Percentiles rank a stretch among this genome's conserved stretches.
Conservation (phyloP, 2,797 vertebrate species). For the Macrochelys suwanniensis region DNA sequence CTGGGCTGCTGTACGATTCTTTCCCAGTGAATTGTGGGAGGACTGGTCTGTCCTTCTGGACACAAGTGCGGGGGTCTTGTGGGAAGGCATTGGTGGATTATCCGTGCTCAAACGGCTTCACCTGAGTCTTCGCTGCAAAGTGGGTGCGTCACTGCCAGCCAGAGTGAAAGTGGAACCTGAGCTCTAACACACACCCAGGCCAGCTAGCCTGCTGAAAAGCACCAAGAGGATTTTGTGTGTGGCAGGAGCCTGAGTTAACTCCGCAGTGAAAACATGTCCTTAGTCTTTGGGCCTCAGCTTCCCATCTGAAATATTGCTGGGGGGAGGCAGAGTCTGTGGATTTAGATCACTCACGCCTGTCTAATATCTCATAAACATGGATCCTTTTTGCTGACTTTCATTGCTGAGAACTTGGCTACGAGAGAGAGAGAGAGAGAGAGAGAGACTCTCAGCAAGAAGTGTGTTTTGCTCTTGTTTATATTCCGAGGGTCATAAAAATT, state of each 20-base stretch:
- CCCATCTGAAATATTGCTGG: background rate
- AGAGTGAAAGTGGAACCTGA: background rate
- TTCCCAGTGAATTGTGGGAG: background rate
- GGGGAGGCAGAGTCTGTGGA: background rate
- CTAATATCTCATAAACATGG: background rate
- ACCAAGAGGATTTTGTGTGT: background rate
- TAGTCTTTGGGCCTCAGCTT: background rate
- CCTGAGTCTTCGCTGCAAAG: background rate
- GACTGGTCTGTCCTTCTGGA: background rate
- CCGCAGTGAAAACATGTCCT: background rate
- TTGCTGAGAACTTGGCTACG: background rate
- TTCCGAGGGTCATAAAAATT: slow-evolving; percentile 60
- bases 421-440: accelerated
- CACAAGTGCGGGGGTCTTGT: background rate
- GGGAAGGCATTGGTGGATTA: background rate
- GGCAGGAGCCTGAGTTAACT: background rate
- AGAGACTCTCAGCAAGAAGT: background rate
- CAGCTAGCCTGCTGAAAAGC: background rate
- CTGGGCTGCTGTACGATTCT: background rate
- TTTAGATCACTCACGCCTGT: background rate
- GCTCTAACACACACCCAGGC: background rate
- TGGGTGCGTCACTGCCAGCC: background rate
- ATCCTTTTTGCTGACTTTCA: accelerated
- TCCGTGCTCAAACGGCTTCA: background rate
- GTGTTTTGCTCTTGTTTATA: slow-evolving; percentile 53